Evolutionary conservation across 2,113 vertebrate genomes (phyloP), one percentile per base, ranked within the genome.

Genomic region (Dipodomys stephensi): DNA sequence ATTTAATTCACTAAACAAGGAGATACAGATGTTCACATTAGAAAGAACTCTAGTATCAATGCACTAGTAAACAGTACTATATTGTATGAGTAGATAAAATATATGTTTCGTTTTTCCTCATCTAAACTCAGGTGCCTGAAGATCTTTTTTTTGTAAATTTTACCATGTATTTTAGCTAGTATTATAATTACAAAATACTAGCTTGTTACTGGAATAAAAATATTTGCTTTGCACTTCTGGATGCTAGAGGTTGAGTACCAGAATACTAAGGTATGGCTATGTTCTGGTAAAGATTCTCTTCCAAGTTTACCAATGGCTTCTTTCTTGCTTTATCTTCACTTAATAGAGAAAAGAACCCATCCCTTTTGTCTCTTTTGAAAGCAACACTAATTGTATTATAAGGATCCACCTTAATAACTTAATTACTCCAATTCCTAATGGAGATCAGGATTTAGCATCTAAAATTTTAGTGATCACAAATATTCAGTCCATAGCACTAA

Each of bases 51-150:
- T 60, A 92, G 60, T 67, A 11, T 74, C 78, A 89, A 77, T 69
- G 27, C 0, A 71, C 67, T 85, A 81, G 62, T 80, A 89, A 83
- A 35, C 8, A 82, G 60, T 74, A 83, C 72, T 46, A 67, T 84
- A 76, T 84, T 53, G 20, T 71, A 39, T 64, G 30, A 85, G 22
- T 39, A 39, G 28, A 39, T 77, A 53, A 83, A 77, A n/a, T 88
- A 60, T 71, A n/a, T 79, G 8, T n/a, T 53, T 49, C 11, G 82
- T 25, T 0, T 73, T 28, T 74, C 77, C 83, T 85, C 35, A 73
- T 79, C 94, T 9, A 35, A 81, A 90, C 27, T 90, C 25, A 93
- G 68, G 4, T 92, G 28, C 23, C 64, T 67, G 9, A 77, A 83
- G n/a, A 79, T 16, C 25, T 62, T 15, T 39, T 39, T 39, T 68